Percentiles rank a stretch among this genome's conserved stretches.
Evolutionary conservation across 2,113 vertebrate genomes (phyloP).

Genomic region (Lipotes vexillifer): DNA sequence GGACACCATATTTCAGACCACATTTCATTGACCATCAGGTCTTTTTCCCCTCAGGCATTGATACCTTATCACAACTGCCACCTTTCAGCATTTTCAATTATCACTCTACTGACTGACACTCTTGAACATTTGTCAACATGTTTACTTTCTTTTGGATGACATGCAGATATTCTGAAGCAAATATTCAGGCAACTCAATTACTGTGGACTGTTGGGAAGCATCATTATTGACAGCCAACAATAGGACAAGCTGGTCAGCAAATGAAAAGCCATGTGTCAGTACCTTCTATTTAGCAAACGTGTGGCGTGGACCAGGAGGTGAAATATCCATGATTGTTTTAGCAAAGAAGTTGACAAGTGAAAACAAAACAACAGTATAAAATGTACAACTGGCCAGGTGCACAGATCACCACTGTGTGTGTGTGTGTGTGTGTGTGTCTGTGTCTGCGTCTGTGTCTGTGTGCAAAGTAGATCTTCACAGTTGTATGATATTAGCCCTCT

Average conservation of each 20-base stretch:
- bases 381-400: background rate
- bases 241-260: background rate
- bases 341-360: background rate
- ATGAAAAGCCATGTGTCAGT: background rate
- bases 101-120: slow-evolving; percentile 54
- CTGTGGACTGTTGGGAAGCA: background rate
- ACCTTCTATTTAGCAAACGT: background rate
- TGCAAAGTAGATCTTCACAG: background rate
- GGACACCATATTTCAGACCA: background rate
- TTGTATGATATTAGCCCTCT: background rate
- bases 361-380: background rate
- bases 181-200: background rate
- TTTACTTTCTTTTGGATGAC: background rate
- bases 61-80: slow-evolving; percentile 3
- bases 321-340: background rate
- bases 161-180: background rate
- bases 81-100: slow-evolving; percentile 53
- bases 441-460: background rate
- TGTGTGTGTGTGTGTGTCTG: background rate
- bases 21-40: background rate
- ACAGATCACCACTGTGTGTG: background rate
- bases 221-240: background rate
- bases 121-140: slow-evolving; percentile 59
- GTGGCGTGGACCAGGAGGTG: background rate
- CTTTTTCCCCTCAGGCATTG: background rate